These are phyloP conservation scores for Oreochromis spilurus DNA, from an alignment of 2,113 vertebrate species.

Conservation along the genomic window DNA sequence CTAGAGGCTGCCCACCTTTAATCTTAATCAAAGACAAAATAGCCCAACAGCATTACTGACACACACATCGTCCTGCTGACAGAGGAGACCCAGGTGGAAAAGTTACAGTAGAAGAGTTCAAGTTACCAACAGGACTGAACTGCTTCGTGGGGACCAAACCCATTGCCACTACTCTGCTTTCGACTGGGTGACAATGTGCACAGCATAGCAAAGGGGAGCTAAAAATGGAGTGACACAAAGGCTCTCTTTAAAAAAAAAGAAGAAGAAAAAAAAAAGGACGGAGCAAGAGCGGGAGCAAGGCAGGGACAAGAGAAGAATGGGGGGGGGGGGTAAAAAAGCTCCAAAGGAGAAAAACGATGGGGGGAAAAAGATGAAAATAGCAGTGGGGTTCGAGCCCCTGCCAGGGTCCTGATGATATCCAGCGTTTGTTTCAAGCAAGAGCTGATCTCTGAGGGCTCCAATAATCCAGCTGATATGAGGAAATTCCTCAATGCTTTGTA, in stretches of 20 bases:
- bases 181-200: slow-evolving; percentile 52
- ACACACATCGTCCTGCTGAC: background rate
- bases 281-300: slow-evolving; percentile 31
- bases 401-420: slow-evolving; percentile 65
- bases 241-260: background rate
- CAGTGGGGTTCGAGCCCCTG: slow-evolving; percentile 44
- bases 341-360: background rate
- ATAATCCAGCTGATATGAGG: slow-evolving; percentile 85
- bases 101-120: slow-evolving; percentile 21
- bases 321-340: background rate
- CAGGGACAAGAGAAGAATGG: slow-evolving; percentile 29
- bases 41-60: slow-evolving; percentile 26
- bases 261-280: background rate
- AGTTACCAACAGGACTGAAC: slow-evolving; percentile 25
- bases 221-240: slow-evolving; percentile 54
- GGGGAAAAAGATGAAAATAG: slow-evolving; percentile 36
- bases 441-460: slow-evolving; percentile 69
- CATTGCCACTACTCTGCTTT: slow-evolving; percentile 14
- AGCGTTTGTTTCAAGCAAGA: slow-evolving; percentile 66
- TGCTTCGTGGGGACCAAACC: slow-evolving; percentile 13
- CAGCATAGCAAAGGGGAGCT: slow-evolving; percentile 62
- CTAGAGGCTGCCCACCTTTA: slow-evolving; percentile 27
- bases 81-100: slow-evolving; percentile 4
- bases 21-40: slow-evolving; percentile 26
- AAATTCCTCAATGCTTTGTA: slow-evolving; percentile 84